These are phyloP conservation scores for Suricata suricatta DNA, from an alignment of 2,113 vertebrate genomes.

Conservation along the genomic window DNA sequence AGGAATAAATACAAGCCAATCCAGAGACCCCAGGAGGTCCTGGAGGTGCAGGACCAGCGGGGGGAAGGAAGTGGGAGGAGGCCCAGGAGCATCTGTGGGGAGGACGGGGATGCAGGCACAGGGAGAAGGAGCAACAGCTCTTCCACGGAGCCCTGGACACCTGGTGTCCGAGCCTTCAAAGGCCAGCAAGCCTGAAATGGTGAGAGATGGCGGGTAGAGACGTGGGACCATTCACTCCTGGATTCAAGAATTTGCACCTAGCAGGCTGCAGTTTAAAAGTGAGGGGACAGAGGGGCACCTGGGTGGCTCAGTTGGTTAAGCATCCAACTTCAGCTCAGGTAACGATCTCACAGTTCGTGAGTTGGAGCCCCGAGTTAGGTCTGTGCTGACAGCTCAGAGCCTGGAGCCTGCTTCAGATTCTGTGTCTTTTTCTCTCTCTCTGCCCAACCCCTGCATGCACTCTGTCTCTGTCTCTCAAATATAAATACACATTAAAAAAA, in stretches of 20 bases:
- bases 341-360: no score
- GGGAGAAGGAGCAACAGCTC: rapidly evolving
- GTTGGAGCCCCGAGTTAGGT: no score
- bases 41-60: not conserved
- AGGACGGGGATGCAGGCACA: rapidly evolving
- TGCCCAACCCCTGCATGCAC: no score
- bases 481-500: no score
- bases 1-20: not conserved
- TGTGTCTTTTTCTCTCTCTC: no score
- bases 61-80: not conserved
- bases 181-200: not conserved
- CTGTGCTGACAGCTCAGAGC: no score
- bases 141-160: not conserved
- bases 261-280: not conserved
- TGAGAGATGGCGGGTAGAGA: rapidly evolving
- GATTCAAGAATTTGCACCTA: no score
- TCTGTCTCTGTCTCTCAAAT: no score
- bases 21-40: rapidly evolving
- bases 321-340: no score
- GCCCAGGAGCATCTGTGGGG: not conserved
- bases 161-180: not conserved
- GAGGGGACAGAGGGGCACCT: not conserved
- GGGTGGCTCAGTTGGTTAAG: no score
- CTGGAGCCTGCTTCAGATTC: no score
- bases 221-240: rapidly evolving